Percentiles rank a stretch among this genome's conserved stretches.
Evolutionary conservation across 2,888 invertebrate genomes (phyloP).

Genomic region (Bombyx huttoni): DNA sequence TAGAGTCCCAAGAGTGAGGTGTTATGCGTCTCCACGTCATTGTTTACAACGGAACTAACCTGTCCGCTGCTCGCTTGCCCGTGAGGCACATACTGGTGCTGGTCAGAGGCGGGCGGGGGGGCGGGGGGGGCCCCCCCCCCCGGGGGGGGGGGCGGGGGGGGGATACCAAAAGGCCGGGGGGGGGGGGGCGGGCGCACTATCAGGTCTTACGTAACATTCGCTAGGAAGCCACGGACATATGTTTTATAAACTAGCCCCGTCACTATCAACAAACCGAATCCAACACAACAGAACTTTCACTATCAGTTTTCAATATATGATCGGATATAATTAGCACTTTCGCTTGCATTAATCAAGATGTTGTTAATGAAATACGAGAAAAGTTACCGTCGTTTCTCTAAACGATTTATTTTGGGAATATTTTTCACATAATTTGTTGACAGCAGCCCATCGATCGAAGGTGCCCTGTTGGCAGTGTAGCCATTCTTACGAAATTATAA

Average conservation of each 20-base stretch:
- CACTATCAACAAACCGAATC: conserved; percentile 46
- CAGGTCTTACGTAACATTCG: conserved; percentile 65
- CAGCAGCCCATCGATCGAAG: conserved; percentile 68
- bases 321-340: neutral
- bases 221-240: conserved; percentile 45
- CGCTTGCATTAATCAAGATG: neutral
- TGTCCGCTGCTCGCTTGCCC: conserved; percentile 45
- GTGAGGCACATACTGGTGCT: conserved; percentile 44
- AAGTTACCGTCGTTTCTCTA: conserved; percentile 9
- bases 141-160: conserved; percentile 27
- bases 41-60: conserved; percentile 52
- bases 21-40: conserved; percentile 48
- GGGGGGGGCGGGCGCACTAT: no score
- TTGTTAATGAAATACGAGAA: neutral
- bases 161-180: no score
- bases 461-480: conserved; percentile 71
- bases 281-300: conserved; percentile 51
- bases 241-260: conserved; percentile 45
- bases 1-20: no score
- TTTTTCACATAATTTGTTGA: conserved; percentile 51
- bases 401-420: conserved; percentile 20
- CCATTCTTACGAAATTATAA: conserved; percentile 18
- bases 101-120: conserved; percentile 31
- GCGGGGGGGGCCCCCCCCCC: conserved; percentile 34
- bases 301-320: conserved; percentile 12